phyloP scores from a whole-genome alignment of 2,797 vertebrate genomes.

The Passerculus sandwichensis region DNA sequence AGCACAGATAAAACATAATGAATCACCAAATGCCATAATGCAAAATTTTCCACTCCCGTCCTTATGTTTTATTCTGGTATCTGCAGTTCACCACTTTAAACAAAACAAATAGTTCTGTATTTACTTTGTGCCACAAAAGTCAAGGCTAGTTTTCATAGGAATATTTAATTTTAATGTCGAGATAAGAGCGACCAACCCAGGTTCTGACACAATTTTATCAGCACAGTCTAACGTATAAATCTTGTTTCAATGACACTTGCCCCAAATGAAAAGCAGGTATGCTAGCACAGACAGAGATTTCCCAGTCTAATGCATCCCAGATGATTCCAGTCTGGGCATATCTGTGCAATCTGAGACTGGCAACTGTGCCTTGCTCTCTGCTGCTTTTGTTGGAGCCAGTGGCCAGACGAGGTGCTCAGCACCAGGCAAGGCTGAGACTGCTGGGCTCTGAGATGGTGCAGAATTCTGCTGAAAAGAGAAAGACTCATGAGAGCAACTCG shows the following conservation, averaged over 20 bases:
- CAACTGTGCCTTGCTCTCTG: not conserved
- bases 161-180: conserved; percentile 32
- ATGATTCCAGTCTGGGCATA: conserved; percentile 1
- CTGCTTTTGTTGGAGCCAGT: not conserved
- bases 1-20: conserved; percentile 48
- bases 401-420: not conserved
- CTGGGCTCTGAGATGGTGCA: not conserved
- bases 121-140: conserved; percentile 21
- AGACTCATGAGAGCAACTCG: fast-evolving
- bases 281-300: not conserved
- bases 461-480: not conserved
- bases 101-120: conserved; percentile 45
- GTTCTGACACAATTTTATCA: conserved; percentile 36
- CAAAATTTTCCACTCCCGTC: not conserved
- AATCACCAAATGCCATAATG: conserved; percentile 13
- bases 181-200: conserved; percentile 39
- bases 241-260: not conserved
- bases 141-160: conserved; percentile 24
- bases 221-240: not conserved
- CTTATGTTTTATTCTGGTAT: not conserved
- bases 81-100: not conserved
- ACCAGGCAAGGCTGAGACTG: not conserved
- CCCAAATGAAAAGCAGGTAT: conserved; percentile 31
- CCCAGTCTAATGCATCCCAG: conserved; percentile 17
- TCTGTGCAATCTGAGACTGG: not conserved